These are phyloP conservation scores for Aricia agestis DNA, from an alignment of 1,140 invertebrate species.

Conservation along the genomic window DNA sequence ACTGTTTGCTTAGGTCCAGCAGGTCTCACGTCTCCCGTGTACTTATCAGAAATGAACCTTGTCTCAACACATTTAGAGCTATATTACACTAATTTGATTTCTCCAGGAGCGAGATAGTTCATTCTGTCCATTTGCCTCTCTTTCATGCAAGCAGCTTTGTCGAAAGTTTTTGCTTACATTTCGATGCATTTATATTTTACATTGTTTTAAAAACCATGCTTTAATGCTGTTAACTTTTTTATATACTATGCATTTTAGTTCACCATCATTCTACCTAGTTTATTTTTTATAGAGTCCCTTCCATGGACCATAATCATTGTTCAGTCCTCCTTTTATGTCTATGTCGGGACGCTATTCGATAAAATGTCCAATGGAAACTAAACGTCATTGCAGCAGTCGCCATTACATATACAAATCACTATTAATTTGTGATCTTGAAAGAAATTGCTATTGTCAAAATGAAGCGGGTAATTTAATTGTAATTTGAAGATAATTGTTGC, in stretches of 20 bases:
- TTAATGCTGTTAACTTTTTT: not conserved
- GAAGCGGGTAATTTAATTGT: conserved; percentile 42
- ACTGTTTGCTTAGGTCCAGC: not conserved
- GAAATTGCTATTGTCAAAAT: conserved; percentile 57
- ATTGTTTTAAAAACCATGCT: not conserved
- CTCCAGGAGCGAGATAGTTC: not conserved
- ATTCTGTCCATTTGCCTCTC: not conserved
- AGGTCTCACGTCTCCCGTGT: not conserved
- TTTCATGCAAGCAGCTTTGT: not conserved
- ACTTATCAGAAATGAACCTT: not conserved
- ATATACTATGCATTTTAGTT: not conserved
- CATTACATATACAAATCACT: conserved; percentile 52
- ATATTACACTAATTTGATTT: not conserved
- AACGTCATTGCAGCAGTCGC: conserved; percentile 39
- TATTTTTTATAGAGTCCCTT: too few species aligned
- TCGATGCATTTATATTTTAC: not conserved
- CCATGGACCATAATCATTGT: too few species aligned
- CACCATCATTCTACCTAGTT: too few species aligned
- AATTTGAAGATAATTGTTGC: conserved; percentile 8
- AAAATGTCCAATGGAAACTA: conserved; percentile 19
- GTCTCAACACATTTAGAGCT: not conserved
- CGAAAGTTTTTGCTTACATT: not conserved
- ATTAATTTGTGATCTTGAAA: conserved; percentile 44
- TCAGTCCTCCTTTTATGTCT: not conserved
- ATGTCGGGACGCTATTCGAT: conserved; percentile 2